Percentiles rank a stretch among this genome's conserved stretches.
phyloP scores from a whole-genome alignment of 1,140 invertebrate genomes.

The Drosophila nigromelanica region DNA sequence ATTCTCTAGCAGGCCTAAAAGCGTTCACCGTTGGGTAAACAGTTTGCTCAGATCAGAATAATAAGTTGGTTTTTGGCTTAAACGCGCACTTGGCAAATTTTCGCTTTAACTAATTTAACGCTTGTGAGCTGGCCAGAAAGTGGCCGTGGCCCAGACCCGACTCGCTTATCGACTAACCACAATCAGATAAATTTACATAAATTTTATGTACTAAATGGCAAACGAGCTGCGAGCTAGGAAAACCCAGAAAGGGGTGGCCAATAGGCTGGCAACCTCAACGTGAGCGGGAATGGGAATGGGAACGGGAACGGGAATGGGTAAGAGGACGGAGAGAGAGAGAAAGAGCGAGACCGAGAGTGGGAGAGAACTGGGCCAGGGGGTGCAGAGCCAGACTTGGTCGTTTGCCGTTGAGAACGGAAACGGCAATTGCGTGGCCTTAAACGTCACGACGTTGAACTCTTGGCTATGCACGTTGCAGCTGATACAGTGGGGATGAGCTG shows the following conservation, averaged over 20 bases:
- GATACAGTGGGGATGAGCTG: conserved; percentile 15
- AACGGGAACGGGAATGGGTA: neutral
- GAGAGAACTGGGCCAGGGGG: neutral
- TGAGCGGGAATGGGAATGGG: neutral
- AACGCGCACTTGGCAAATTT: conserved; percentile 32
- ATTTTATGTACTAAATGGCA: conserved; percentile 57
- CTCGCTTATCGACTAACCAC: conserved; percentile 57
- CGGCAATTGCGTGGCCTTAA: conserved; percentile 54
- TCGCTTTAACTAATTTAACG: conserved; percentile 62
- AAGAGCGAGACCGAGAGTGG: neutral
- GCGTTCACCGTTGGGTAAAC: conserved; percentile 41
- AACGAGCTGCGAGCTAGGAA: conserved; percentile 13
- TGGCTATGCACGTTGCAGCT: conserved; percentile 1
- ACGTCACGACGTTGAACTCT: conserved; percentile 40
- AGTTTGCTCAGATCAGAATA: conserved; percentile 26
- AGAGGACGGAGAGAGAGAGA: conserved; percentile 4
- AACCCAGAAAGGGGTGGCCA: conserved; percentile 14
- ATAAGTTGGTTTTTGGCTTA: conserved; percentile 22
- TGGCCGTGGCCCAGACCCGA: conserved; percentile 11
- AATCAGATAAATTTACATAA: conserved; percentile 71
- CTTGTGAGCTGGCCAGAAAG: conserved; percentile 45
- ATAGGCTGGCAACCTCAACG: neutral
- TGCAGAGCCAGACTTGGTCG: neutral
- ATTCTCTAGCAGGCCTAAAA: conserved; percentile 1
- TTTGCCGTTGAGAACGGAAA: conserved; percentile 49